Conservation (phyloP, 2,888 invertebrate species). For the Ectemnius continuus region DNA sequence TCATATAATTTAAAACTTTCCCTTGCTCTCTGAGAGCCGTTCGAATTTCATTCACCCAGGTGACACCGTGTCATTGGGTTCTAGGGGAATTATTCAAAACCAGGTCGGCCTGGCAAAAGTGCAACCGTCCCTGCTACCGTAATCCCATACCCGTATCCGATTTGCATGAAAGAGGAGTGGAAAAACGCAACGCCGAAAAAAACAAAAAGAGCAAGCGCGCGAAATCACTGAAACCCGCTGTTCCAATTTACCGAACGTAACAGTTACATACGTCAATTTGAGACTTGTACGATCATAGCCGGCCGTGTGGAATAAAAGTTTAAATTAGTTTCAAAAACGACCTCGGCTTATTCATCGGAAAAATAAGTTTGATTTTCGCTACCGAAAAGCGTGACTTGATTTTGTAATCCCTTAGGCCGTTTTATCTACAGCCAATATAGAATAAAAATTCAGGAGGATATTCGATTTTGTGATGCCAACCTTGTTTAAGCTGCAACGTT, state of each 20-base stretch:
- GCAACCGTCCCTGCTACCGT: conserved; percentile 70
- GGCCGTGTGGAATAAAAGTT: too few species aligned
- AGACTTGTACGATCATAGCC: not conserved
- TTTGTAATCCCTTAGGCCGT: too few species aligned
- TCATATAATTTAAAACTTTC: conserved; percentile 43
- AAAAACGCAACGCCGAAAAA: conserved; percentile 47
- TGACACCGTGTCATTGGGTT: conserved; percentile 63
- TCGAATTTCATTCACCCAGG: conserved; percentile 63
- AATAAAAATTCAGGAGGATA: too few species aligned
- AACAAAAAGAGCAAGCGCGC: conserved; percentile 34
- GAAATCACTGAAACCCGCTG: conserved; percentile 6
- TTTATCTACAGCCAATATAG: too few species aligned
- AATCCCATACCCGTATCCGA: conserved; percentile 70
- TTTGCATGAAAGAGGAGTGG: conserved; percentile 67
- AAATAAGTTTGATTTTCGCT: too few species aligned
- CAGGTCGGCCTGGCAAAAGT: conserved; percentile 72
- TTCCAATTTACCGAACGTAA: not conserved
- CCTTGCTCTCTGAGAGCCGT: conserved; percentile 40
- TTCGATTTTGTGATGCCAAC: too few species aligned
- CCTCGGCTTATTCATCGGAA: too few species aligned
- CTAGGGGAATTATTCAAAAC: conserved; percentile 68
- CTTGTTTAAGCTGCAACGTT: not conserved
- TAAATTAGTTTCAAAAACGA: too few species aligned
- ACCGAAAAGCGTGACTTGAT: too few species aligned
- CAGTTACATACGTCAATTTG: not conserved